phyloP scores from a whole-genome alignment of 2,888 invertebrate species.

The Cephus rjabovi region DNA sequence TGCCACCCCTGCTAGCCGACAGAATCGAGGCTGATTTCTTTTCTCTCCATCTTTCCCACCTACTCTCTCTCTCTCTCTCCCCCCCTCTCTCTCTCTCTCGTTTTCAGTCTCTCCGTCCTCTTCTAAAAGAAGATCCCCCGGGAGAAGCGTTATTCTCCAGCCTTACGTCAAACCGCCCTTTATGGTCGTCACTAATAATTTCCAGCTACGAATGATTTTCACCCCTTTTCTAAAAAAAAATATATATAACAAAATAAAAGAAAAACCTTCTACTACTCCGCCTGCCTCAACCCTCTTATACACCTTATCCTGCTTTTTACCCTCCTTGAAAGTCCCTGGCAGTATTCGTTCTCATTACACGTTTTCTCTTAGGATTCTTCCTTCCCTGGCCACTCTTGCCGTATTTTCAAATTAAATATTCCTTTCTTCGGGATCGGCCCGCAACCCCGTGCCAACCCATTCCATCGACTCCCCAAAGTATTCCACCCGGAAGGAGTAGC shows the following conservation, averaged over 20 bases:
- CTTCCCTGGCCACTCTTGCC: too few relatives aligned
- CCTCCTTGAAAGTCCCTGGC: too few relatives aligned
- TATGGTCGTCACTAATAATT: constrained; percentile 38
- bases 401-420: too few relatives aligned
- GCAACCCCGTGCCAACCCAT: too few relatives aligned
- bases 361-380: too few relatives aligned
- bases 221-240: background rate
- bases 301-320: too few relatives aligned
- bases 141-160: background rate
- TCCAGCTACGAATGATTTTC: background rate
- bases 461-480: too few relatives aligned
- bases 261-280: too few relatives aligned
- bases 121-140: constrained; percentile 14
- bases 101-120: constrained; percentile 11
- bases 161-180: constrained; percentile 32
- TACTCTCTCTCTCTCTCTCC: constrained; percentile 4
- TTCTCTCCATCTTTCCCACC: constrained; percentile 20
- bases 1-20: constrained; percentile 25
- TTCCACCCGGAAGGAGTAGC: too few relatives aligned
- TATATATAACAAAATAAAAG: background rate
- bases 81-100: constrained; percentile 6
- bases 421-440: too few relatives aligned
- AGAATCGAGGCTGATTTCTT: constrained; percentile 49
- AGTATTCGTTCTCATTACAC: too few relatives aligned
- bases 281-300: too few relatives aligned